Conservation (phyloP, 2,797 vertebrate genomes). For the Sphenopsis melanotis region DNA sequence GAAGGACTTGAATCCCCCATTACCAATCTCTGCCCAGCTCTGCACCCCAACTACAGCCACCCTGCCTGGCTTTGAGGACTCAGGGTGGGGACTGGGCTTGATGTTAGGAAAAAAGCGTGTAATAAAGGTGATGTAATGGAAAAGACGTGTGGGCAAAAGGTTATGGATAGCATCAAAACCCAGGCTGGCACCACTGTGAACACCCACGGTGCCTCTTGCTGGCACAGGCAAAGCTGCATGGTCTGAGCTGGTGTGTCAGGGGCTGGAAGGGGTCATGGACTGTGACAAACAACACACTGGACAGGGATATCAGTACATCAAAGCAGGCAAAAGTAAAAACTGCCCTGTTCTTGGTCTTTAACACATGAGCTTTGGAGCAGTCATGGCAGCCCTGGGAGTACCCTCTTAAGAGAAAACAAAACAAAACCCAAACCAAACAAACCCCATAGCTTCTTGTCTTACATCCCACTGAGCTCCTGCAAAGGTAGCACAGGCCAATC, state of each 20-base stretch:
- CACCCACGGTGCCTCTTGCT: rapidly evolving
- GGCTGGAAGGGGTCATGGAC: background rate
- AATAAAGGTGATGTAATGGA: conserved; percentile 44
- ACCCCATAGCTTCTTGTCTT: background rate
- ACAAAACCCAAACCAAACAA: background rate
- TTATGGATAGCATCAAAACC: background rate
- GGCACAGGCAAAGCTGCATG: background rate
- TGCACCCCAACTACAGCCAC: background rate
- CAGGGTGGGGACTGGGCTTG: background rate
- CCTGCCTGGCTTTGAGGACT: background rate
- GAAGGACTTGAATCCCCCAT: background rate
- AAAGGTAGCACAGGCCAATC: background rate
- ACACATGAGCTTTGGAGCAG: background rate
- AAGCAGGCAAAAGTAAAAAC: background rate
- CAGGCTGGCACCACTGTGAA: background rate
- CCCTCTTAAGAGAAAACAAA: background rate
- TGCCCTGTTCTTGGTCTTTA: background rate
- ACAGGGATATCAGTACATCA: background rate
- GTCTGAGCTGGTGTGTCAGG: background rate
- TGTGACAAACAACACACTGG: background rate
- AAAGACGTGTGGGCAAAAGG: background rate
- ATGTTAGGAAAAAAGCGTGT: background rate
- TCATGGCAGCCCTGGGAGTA: background rate
- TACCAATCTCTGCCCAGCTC: background rate
- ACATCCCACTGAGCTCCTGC: background rate